Evolutionary conservation across 2,888 invertebrate species (phyloP), one percentile per base, ranked within the genome.

Genomic region (Hydrotaea diabolus): DNA sequence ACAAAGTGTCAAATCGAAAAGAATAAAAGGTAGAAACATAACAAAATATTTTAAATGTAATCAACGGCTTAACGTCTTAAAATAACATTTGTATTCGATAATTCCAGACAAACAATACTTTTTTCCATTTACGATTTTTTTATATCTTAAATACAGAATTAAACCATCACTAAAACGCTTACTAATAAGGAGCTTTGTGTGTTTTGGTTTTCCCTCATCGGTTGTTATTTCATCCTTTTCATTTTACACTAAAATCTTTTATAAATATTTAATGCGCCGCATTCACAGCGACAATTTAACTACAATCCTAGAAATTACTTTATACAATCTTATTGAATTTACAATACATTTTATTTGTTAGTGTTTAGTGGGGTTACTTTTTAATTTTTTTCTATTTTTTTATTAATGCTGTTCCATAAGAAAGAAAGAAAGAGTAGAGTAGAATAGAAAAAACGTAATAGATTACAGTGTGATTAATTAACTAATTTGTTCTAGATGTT

Each of bases 261-360:
- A 11, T 66, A 66, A 66, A 19, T 66, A 39, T 66, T 43, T 66
- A 4, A 2, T 31, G n/a, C 19, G 15, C 43, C 17, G 69, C 15
- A 21, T 69, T 69, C 7, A 46, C 46, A 11, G 69, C 39, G 17
- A 15, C 23, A 43, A 69, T 69, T 59, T 69, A 69, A 69, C 69
- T 69, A 69, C n/a, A 46, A 17, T 46, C 43, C 46, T 69, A 69
- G 21, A 23, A 7, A 21, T 66, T 66, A 69, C 43, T 69, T 69
- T 69, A 15, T 69, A 69, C 69, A 69, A 69, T 69, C 69, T 69
- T 69, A 69, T 43, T 43, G 21, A 46, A 46, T 69, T 69, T 69
- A 69, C 69, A 69, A 69, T 69, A 46, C 69, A 69, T 23, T 69
- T 15, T 19, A 9, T 31, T 31, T 4, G 31, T 31, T 31, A 31